Percentiles rank a stretch among this genome's conserved stretches.
Conservation (phyloP, 2,797 vertebrate genomes). For the Leuciscus waleckii region DNA sequence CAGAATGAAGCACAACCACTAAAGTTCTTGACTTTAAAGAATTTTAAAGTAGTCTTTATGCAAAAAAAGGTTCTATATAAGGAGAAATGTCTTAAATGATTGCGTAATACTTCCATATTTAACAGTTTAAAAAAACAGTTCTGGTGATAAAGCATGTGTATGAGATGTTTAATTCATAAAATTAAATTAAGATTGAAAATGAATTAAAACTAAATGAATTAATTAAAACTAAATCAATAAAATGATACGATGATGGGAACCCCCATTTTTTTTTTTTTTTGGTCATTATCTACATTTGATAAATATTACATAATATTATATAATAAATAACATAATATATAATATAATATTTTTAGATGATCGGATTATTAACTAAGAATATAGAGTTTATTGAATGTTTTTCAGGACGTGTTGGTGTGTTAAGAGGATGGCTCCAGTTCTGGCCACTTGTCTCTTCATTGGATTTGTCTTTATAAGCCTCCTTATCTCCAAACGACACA, state of each 20-base stretch:
- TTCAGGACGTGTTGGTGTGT: neutral
- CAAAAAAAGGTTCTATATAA: no score
- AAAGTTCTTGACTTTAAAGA: no score
- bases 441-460: constrained; percentile 61
- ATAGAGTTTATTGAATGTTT: constrained; percentile 49
- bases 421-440: constrained; percentile 45
- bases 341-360: neutral
- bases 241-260: neutral
- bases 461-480: constrained; percentile 61
- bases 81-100: neutral
- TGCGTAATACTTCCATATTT: neutral
- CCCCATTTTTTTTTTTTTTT: neutral
- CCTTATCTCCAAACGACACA: constrained; percentile 38
- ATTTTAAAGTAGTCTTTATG: no score
- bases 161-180: neutral
- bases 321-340: no score
- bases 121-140: no score
- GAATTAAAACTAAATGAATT: no score
- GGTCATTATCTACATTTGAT: neutral
- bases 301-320: neutral
- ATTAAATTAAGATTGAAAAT: neutral
- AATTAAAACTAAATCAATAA: neutral
- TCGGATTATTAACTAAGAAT: neutral
- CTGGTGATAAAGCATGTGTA: neutral
- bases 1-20: no score